These are phyloP conservation scores for Periplaneta americana DNA, from an alignment of 1,140 invertebrate genomes.

Conservation along the genomic window DNA sequence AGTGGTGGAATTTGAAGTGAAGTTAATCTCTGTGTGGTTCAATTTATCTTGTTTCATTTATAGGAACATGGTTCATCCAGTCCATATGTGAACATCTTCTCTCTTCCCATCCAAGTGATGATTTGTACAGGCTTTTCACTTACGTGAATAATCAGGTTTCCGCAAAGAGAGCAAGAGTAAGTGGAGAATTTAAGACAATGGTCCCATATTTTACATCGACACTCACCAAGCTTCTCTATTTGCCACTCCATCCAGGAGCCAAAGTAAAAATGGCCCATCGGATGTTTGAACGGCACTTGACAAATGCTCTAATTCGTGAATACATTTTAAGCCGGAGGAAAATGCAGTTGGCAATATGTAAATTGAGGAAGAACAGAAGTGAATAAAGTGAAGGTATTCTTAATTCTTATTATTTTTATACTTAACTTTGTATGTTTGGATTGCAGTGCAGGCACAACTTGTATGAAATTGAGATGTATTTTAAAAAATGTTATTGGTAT, in stretches of 20 bases:
- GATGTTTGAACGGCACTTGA: neutral
- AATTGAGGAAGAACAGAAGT: too few relatives aligned
- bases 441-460: too few relatives aligned
- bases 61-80: slow-evolving; percentile 12
- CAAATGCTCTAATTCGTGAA: neutral
- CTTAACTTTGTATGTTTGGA: too few relatives aligned
- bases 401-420: too few relatives aligned
- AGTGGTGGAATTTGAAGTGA: too few relatives aligned
- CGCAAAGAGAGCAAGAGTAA: neutral
- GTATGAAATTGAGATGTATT: too few relatives aligned
- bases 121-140: neutral
- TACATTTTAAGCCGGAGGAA: neutral
- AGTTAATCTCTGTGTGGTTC: too few relatives aligned
- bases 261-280: neutral
- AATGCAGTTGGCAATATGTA: too few relatives aligned
- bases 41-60: too few relatives aligned
- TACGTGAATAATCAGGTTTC: neutral
- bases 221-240: neutral
- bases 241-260: neutral
- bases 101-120: neutral
- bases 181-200: neutral
- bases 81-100: neutral
- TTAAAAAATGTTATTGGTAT: too few relatives aligned
- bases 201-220: neutral
- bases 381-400: too few relatives aligned